phyloP scores from a whole-genome alignment of 2,888 invertebrate species.

The Caenorhabditis parvicauda region DNA sequence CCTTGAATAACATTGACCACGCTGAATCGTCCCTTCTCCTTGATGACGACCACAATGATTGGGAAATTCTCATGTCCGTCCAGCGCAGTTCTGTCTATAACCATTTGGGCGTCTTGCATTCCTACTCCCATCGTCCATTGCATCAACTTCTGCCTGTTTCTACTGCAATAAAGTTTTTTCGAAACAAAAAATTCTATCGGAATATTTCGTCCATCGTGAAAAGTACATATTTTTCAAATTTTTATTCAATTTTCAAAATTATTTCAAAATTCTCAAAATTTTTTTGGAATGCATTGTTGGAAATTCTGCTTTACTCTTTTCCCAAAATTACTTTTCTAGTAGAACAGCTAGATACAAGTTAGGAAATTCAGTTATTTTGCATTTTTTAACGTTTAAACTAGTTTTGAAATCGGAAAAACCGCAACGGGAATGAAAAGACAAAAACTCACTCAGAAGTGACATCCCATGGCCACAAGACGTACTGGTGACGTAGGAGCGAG shows the following conservation, averaged over 20 bases:
- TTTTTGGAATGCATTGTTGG: too few relatives aligned
- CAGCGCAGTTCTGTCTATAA: constrained; percentile 15
- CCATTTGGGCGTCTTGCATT: constrained; percentile 27
- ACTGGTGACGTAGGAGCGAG: constrained; percentile 83
- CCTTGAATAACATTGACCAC: constrained; percentile 32
- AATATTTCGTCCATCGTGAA: background rate
- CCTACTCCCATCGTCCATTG: constrained; percentile 36
- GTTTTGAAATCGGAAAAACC: too few relatives aligned
- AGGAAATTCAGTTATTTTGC: too few relatives aligned
- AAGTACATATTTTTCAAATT: too few relatives aligned
- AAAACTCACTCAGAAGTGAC: constrained; percentile 71
- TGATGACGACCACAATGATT: constrained; percentile 42
- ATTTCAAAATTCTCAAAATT: too few relatives aligned
- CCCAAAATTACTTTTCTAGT: too few relatives aligned
- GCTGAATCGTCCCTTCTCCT: constrained; percentile 31
- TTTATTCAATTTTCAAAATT: too few relatives aligned
- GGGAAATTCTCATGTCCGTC: constrained; percentile 41
- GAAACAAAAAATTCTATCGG: background rate
- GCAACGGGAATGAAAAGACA: background rate
- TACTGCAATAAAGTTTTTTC: background rate
- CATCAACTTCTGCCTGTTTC: constrained; percentile 76
- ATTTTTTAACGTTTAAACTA: too few relatives aligned
- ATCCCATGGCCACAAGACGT: constrained; percentile 95
- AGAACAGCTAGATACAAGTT: too few relatives aligned
- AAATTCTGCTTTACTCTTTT: too few relatives aligned